phyloP scores from a whole-genome alignment of 2,113 vertebrate genomes.

The Hippocampus mohnikei region DNA sequence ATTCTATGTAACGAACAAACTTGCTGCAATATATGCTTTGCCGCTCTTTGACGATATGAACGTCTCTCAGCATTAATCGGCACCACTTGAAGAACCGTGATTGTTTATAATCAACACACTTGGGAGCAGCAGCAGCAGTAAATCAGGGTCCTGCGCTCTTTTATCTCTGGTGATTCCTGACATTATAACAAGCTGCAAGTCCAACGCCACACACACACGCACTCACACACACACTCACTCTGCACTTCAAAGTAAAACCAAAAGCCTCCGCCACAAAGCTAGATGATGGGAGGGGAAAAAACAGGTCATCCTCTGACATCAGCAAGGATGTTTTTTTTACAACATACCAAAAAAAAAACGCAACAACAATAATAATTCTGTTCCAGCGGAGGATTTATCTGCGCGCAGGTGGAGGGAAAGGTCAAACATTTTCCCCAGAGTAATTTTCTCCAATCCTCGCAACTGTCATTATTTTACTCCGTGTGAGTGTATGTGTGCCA shows the following conservation, averaged over 20 bases:
- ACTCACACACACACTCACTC: neutral
- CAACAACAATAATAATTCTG: slow-evolving; percentile 50
- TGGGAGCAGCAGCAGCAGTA: slow-evolving; percentile 28
- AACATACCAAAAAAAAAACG: slow-evolving; percentile 42
- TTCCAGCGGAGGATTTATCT: slow-evolving; percentile 58
- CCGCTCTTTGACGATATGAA: neutral
- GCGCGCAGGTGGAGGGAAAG: slow-evolving; percentile 60
- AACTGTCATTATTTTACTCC: slow-evolving; percentile 12
- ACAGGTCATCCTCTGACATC: slow-evolving; percentile 62
- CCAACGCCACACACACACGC: slow-evolving; percentile 33
- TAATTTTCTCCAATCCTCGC: slow-evolving; percentile 57
- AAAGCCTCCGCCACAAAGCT: slow-evolving; percentile 36
- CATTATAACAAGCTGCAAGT: slow-evolving; percentile 57
- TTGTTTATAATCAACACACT: slow-evolving; percentile 46
- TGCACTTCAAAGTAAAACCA: slow-evolving; percentile 55
- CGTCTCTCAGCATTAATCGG: slow-evolving; percentile 4
- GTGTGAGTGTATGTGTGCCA: slow-evolving; percentile 5
- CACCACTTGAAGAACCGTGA: slow-evolving; percentile 10
- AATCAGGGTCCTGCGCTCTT: slow-evolving; percentile 42
- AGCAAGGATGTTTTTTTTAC: slow-evolving; percentile 33
- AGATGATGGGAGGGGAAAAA: slow-evolving; percentile 23
- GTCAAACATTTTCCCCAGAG: slow-evolving; percentile 62
- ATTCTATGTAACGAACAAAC: neutral
- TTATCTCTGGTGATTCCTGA: slow-evolving; percentile 54
- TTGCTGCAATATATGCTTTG: neutral